A percentile compares a stretch with the other conserved stretches of the same genome.
These are phyloP conservation scores for Engystomops pustulosus DNA, from an alignment of 2,113 vertebrate species.

Conservation along the genomic window DNA sequence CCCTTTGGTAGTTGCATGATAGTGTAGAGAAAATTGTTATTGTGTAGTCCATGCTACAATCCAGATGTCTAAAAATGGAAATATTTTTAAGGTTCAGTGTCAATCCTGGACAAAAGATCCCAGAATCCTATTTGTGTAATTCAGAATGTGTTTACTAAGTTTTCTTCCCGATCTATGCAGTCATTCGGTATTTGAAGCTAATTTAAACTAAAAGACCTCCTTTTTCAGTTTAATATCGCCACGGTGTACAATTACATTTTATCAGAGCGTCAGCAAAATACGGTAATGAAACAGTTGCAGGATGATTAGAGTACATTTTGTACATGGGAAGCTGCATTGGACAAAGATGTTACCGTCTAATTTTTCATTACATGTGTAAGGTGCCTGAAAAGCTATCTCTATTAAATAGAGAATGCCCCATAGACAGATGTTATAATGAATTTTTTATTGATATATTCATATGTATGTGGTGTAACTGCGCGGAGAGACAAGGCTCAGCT, in stretches of 20 bases:
- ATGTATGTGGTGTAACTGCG: constrained; percentile 42
- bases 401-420: constrained; percentile 59
- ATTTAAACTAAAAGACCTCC: constrained; percentile 60
- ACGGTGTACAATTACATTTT: constrained; percentile 60
- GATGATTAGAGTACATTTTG: constrained; percentile 59
- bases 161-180: constrained; percentile 47
- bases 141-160: constrained; percentile 43
- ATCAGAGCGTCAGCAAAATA: constrained; percentile 59
- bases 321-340: constrained; percentile 56
- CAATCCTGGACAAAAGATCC: constrained; percentile 17
- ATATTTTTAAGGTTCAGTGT: constrained; percentile 12
- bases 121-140: constrained; percentile 50
- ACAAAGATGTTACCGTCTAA: constrained; percentile 59
- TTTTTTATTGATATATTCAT: constrained; percentile 64
- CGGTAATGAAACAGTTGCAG: constrained; percentile 59
- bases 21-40: neutral
- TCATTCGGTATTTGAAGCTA: constrained; percentile 58
- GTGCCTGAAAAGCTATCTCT: constrained; percentile 59
- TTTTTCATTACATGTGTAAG: constrained; percentile 61
- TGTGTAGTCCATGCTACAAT: neutral
- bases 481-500: constrained; percentile 26
- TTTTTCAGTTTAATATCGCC: constrained; percentile 61
- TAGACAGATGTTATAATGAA: constrained; percentile 60
- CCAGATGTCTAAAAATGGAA: neutral
- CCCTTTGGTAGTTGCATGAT: too few species aligned